phyloP scores from a whole-genome alignment of 2,888 invertebrate genomes.

The Machimus rusticus region DNA sequence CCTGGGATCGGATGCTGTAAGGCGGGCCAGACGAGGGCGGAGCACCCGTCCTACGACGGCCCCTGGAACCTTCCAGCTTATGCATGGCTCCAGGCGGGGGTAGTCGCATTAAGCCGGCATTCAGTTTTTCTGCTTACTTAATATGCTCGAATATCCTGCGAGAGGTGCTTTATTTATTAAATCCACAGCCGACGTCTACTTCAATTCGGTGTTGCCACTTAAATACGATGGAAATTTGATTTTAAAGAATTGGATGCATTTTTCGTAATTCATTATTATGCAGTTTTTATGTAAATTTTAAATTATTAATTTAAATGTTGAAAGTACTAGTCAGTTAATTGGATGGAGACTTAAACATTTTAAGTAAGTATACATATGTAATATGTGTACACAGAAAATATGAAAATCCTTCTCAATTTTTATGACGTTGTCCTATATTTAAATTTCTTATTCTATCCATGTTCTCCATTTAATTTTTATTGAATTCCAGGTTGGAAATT shows the following conservation, averaged over 20 bases:
- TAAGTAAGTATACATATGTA: too few species aligned
- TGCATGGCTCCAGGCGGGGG: background rate
- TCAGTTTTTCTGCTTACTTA: background rate
- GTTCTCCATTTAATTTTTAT: too few species aligned
- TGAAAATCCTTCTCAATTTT: too few species aligned
- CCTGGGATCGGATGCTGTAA: background rate
- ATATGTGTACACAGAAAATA: too few species aligned
- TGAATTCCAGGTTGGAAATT: too few species aligned
- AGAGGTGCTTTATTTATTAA: slow-evolving; percentile 2
- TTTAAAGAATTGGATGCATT: too few species aligned
- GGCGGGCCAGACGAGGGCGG: background rate
- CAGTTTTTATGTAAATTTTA: background rate
- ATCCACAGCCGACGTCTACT: background rate
- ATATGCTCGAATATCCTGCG: background rate
- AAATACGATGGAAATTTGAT: background rate
- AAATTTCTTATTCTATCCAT: too few species aligned
- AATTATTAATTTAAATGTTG: too few species aligned
- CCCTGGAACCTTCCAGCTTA: background rate
- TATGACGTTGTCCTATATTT: too few species aligned
- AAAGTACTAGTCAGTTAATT: too few species aligned
- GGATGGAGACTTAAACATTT: too few species aligned
- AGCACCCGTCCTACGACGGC: background rate
- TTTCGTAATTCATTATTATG: too few species aligned
- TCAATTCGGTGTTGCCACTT: background rate
- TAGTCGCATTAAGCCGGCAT: background rate